Evolutionary conservation across 2,797 vertebrate genomes (phyloP).

Genomic region (Phataginus tetradactyla): DNA sequence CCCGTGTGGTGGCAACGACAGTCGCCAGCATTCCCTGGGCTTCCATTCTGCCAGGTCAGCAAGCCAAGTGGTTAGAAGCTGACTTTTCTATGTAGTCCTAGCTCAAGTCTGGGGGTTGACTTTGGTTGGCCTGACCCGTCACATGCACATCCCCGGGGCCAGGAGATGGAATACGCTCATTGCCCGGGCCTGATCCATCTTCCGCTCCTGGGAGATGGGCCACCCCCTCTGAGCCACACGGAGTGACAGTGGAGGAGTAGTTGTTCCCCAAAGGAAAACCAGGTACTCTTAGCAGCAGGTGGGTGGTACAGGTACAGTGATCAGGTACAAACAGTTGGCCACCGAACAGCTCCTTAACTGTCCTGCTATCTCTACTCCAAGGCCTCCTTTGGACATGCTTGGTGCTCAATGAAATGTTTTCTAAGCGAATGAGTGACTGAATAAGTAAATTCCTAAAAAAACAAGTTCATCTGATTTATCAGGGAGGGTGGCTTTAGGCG

Average conservation of each 20-base stretch:
- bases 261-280: background rate
- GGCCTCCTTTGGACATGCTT: background rate
- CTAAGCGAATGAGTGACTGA: background rate
- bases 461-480: background rate
- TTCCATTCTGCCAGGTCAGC: background rate
- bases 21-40: background rate
- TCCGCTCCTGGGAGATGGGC: background rate
- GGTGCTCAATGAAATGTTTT: background rate
- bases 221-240: background rate
- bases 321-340: background rate
- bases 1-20: background rate
- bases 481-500: background rate
- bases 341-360: fast-evolving
- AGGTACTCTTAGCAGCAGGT: background rate
- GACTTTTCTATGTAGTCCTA: background rate
- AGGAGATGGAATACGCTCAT: background rate
- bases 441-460: background rate
- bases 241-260: background rate
- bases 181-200: background rate
- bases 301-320: background rate
- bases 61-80: background rate
- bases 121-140: background rate
- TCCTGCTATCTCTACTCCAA: background rate
- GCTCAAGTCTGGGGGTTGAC: background rate
- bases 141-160: background rate